Conservation (phyloP, 2,888 invertebrate species). For the Phymatocera aterrima region DNA sequence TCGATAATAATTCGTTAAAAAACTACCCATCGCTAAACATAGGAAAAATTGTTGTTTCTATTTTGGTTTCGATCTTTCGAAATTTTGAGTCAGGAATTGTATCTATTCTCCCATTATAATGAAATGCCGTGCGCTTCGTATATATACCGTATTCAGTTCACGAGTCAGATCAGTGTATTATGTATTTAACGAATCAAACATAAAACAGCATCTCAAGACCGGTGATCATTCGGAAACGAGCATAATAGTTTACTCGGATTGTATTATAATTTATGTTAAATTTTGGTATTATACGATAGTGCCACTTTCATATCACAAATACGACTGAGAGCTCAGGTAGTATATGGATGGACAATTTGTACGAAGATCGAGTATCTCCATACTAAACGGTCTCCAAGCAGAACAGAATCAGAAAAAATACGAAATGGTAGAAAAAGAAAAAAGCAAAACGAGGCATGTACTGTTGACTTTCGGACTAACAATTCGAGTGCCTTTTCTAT, state of each 20-base stretch:
- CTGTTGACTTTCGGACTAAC: neutral
- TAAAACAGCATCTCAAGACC: neutral
- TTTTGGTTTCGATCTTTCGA: too few species aligned
- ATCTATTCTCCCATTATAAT: neutral
- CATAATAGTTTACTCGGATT: neutral
- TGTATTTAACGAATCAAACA: too few species aligned
- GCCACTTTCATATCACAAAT: neutral
- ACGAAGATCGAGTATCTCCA: neutral
- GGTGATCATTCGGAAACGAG: too few species aligned
- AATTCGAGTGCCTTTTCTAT: neutral
- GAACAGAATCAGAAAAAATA: too few species aligned
- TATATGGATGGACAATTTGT: neutral
- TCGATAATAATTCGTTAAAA: slow-evolving; percentile 1
- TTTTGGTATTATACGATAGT: neutral
- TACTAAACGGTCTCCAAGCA: too few species aligned
- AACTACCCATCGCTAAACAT: neutral
- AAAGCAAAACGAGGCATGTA: neutral
- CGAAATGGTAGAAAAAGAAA: neutral
- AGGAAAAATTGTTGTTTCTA: neutral
- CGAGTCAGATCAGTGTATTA: too few species aligned
- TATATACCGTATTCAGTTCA: too few species aligned
- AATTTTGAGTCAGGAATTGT: neutral
- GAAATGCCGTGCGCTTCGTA: too few species aligned
- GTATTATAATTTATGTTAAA: neutral
- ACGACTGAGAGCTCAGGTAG: neutral